Conservation (phyloP, 2,797 vertebrate species). For the Melanotaenia pygmaea region DNA sequence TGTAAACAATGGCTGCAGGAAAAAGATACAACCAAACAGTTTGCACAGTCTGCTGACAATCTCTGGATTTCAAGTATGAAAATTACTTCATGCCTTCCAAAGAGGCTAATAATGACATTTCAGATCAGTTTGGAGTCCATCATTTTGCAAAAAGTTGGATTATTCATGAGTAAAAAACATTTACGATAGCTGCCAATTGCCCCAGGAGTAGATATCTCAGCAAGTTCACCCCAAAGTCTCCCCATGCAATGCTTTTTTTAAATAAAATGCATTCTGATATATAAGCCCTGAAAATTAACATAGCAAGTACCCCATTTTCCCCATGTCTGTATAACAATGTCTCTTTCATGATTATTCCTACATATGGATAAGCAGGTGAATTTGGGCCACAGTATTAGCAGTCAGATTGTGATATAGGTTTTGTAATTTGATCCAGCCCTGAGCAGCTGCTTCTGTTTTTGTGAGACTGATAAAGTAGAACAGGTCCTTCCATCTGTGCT, state of each 20-base stretch:
- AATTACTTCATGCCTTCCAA: neutral
- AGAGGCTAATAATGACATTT: neutral
- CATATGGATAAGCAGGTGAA: neutral
- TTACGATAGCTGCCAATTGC: neutral
- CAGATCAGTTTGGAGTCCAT: neutral
- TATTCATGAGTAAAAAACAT: neutral
- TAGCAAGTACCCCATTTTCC: neutral
- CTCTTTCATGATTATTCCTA: neutral
- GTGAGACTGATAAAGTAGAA: conserved; percentile 48
- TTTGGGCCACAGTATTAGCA: conserved; percentile 4
- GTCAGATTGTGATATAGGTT: conserved; percentile 21
- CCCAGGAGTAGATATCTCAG: neutral
- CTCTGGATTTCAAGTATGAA: neutral
- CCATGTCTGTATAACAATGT: neutral
- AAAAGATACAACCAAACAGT: too few relatives aligned
- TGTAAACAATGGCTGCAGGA: too few relatives aligned
- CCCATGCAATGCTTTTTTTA: too few relatives aligned
- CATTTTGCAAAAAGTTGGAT: neutral
- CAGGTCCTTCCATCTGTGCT: conserved; percentile 67
- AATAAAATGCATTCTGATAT: neutral
- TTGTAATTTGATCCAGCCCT: conserved; percentile 21
- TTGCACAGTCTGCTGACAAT: too few relatives aligned
- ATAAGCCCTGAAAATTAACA: too few relatives aligned
- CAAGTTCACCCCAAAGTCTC: neutral
- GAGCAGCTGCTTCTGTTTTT: conserved; percentile 60